Base-by-base conservation (phyloP, 2,888 invertebrate species). In the Drosophila gaucha region DNA sequence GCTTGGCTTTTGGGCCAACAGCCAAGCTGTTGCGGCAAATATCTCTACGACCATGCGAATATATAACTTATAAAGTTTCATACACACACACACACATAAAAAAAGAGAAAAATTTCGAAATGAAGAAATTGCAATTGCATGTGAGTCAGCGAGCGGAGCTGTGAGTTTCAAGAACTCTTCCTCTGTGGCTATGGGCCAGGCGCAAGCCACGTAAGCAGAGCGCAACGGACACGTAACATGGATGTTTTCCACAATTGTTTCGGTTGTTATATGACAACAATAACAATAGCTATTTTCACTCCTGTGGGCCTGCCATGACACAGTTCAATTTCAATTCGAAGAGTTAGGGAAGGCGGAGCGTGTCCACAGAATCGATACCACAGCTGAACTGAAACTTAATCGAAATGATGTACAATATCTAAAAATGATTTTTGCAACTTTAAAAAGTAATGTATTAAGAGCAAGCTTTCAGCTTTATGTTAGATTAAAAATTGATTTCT, bases 271-370 rank as follows among this genome's bases (percentile, higher is more conserved):
- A 54, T 62, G 62, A 62, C 67, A 72, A 58, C 67, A 57, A 54
- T 46, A 69, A 56, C 66, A 69, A 69, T 65, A 62, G 16, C 24
- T 36, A 24, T 41, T 16, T 47, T 51, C 54, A 33, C 38, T 63
- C 84, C 70, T 74, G 35, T 74, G 85, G 82, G 79, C 70, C 74
- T 68, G 67, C 57, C 77, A 74, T 63, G 82, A 64, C 83, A 71
- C 83, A 79, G 79, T 85, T 85, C 82, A 83, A 82, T 83, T 83
- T 79, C 66, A 55, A 18, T 59, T 58, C 57, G 44, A 52, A 49
- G 36, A 58, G 18, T 12, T 31, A n/a, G 46, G 33, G 38, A 43
- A 63, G n/a, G 14, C 33, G 35, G 6, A 16, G 22, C 28, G 8
- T 39, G 9, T 10, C 30, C 33, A 26, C n/a, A n/a, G n/a, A n/a